These are phyloP conservation scores for Lumbricus terrestris DNA, from an alignment of 2,888 invertebrate genomes.

Conservation along the genomic window DNA sequence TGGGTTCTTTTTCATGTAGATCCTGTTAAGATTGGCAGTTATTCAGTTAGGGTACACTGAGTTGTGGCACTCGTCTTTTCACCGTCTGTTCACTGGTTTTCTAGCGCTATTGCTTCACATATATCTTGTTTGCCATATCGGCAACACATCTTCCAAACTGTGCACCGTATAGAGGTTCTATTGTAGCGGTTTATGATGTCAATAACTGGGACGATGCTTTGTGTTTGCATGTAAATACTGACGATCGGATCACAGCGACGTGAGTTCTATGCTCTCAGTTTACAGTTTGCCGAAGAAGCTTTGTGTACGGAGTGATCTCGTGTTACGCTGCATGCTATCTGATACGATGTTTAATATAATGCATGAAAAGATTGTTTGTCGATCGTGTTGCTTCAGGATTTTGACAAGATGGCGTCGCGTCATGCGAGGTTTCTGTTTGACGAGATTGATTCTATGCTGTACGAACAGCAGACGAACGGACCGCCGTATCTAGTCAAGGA, in stretches of 20 bases:
- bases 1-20: too few species aligned
- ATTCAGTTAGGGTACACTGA: too few species aligned
- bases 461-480: background rate
- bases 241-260: background rate
- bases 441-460: slow-evolving; percentile 21
- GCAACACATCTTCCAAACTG: background rate
- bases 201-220: too few species aligned
- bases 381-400: slow-evolving; percentile 19
- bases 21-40: too few species aligned
- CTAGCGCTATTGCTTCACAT: too few species aligned
- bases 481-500: slow-evolving; percentile 17
- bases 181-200: too few species aligned
- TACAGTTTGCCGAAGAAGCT: background rate
- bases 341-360: background rate
- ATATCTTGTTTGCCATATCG: background rate
- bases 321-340: background rate
- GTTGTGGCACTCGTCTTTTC: too few species aligned
- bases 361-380: background rate
- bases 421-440: slow-evolving; percentile 23
- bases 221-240: background rate
- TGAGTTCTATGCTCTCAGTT: background rate
- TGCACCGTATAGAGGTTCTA: too few species aligned
- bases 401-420: slow-evolving; percentile 24
- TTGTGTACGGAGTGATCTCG: background rate
- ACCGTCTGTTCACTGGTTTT: too few species aligned